A percentile compares a stretch with the other conserved stretches of the same genome.
phyloP scores from a whole-genome alignment of 2,888 invertebrate species.

The Oxyteleia sp. region DNA sequence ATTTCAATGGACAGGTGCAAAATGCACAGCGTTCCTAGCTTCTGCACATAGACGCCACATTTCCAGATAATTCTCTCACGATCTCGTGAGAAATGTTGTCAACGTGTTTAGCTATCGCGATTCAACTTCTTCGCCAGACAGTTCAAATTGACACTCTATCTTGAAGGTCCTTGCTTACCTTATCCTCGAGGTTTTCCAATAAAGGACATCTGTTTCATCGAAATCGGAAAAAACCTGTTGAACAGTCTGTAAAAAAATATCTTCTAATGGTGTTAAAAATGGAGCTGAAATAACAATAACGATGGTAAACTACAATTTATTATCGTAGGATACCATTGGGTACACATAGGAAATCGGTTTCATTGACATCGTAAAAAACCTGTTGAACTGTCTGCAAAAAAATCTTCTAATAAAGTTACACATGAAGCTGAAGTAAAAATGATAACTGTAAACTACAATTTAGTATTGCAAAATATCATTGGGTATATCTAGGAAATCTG shows the following conservation, averaged over 20 bases:
- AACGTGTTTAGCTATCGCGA: conserved; percentile 26
- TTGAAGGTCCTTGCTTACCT: neutral
- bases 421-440: too few species aligned
- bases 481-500: neutral
- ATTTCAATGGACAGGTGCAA: conserved; percentile 41
- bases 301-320: too few species aligned
- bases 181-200: neutral
- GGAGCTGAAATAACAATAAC: too few species aligned
- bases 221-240: conserved; percentile 6
- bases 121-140: conserved; percentile 18
- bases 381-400: too few species aligned
- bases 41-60: conserved; percentile 3
- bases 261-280: neutral
- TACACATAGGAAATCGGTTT: too few species aligned
- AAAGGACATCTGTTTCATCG: neutral
- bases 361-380: too few species aligned
- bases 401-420: too few species aligned
- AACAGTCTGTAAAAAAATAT: neutral
- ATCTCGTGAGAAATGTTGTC: conserved; percentile 43
- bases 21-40: conserved; percentile 31
- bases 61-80: conserved; percentile 43
- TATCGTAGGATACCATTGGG: too few species aligned
- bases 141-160: conserved; percentile 33
- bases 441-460: too few species aligned
- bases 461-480: too few species aligned